Conservation (phyloP, 1,140 invertebrate species). For the Drosophila repleta region DNA sequence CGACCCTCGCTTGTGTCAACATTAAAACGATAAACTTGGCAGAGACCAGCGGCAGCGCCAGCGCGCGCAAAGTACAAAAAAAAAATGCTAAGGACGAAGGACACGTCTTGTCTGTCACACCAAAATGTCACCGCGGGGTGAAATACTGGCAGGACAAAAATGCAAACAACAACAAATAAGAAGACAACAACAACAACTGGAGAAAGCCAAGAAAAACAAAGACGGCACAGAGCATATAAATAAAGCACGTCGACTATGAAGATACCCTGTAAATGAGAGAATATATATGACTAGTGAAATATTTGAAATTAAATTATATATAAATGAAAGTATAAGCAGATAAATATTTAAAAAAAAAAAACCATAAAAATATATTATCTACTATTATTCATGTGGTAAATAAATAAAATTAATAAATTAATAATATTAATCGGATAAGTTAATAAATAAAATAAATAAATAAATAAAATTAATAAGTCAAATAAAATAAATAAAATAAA, state of each 20-base stretch:
- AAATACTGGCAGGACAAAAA: conserved; percentile 72
- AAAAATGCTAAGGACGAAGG: conserved; percentile 73
- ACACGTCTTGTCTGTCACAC: conserved; percentile 83
- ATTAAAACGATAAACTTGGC: conserved; percentile 81
- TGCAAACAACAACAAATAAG: conserved; percentile 49
- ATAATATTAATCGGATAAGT: no score
- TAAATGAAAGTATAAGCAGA: no score
- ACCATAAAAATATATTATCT: background rate
- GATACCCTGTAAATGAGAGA: background rate
- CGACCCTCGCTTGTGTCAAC: conserved; percentile 76
- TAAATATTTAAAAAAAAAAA: background rate
- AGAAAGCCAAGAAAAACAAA: conserved; percentile 1
- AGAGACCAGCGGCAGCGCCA: conserved; percentile 31
- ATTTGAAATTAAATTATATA: no score
- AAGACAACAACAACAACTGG: conserved; percentile 33
- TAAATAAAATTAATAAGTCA: no score
- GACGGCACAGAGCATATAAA: background rate
- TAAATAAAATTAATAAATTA: background rate
- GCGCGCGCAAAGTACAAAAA: conserved; percentile 12
- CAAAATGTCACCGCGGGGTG: conserved; percentile 82
- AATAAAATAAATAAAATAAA: no score
- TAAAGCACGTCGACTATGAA: background rate
- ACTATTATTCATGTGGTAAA: background rate
- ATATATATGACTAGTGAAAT: no score
- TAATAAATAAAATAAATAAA: no score